Evolutionary conservation across 2,888 invertebrate genomes (phyloP).

Genomic region (Ophioninae sp.): DNA sequence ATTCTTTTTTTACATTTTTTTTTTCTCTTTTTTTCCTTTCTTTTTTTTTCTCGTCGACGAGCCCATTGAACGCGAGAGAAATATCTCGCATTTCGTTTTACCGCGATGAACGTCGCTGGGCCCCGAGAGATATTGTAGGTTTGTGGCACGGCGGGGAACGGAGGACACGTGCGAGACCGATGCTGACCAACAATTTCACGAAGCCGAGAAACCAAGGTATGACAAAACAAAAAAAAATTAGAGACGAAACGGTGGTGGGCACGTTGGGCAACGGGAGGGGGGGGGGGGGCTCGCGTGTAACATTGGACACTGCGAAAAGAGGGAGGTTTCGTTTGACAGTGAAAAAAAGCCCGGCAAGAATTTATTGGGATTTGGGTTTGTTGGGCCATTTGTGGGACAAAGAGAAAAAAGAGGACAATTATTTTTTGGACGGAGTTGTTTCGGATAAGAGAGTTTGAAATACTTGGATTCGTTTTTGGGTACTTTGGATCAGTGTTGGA

Average conservation of each 20-base stretch:
- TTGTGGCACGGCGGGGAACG: not conserved
- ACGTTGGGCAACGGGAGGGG: not conserved
- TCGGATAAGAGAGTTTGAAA: too few relatives aligned
- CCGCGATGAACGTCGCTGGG: not conserved
- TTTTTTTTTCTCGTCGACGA: constrained; percentile 10
- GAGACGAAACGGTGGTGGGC: not conserved
- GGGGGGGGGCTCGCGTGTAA: not conserved
- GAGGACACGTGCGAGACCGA: not conserved
- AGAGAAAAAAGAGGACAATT: too few relatives aligned
- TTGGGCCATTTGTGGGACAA: too few relatives aligned
- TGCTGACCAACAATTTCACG: not conserved
- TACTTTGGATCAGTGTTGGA: too few relatives aligned
- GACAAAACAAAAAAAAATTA: not conserved
- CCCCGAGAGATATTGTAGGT: constrained; percentile 2
- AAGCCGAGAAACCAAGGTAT: not conserved
- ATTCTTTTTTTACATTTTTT: constrained; percentile 32
- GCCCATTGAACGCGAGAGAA: constrained; percentile 36
- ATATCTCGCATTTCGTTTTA: constrained; percentile 28
- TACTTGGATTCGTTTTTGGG: too few relatives aligned
- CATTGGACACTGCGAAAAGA: not conserved
- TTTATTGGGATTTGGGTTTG: too few relatives aligned
- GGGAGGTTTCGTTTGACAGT: not conserved
- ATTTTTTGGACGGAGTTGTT: too few relatives aligned
- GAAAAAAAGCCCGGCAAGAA: not conserved
- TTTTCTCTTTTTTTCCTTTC: not conserved